These are phyloP conservation scores for Icerya purchasi DNA, from an alignment of 2,888 invertebrate genomes.

Conservation along the genomic window DNA sequence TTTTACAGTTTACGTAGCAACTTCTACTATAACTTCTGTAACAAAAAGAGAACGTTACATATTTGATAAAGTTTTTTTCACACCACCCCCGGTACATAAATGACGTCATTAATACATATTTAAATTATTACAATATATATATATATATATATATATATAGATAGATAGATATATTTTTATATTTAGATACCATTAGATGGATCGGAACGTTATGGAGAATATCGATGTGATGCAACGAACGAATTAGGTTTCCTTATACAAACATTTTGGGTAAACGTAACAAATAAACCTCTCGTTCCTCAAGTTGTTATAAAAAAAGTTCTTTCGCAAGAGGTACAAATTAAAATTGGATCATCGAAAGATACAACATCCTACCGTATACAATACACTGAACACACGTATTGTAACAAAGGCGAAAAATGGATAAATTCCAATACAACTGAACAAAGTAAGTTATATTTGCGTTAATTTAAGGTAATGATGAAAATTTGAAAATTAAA, in stretches of 20 bases:
- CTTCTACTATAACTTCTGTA: no score
- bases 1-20: no score
- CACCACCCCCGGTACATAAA: no score
- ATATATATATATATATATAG: no score
- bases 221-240: constrained; percentile 9
- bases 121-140: no score
- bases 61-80: no score
- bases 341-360: background rate
- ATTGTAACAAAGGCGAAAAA: constrained; percentile 7
- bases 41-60: no score
- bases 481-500: background rate
- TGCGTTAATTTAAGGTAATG: no score
- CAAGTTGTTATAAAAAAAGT: background rate
- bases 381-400: constrained; percentile 6
- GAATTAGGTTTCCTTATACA: background rate
- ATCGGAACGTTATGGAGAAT: background rate
- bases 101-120: no score
- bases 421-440: constrained; percentile 6
- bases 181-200: constrained; percentile 3
- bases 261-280: background rate
- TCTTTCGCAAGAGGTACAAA: background rate
- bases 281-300: constrained; percentile 4
- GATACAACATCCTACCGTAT: background rate
- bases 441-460: no score
- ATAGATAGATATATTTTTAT: no score